Conservation (phyloP, 2,113 vertebrate genomes). For the Amphiprion percula region DNA sequence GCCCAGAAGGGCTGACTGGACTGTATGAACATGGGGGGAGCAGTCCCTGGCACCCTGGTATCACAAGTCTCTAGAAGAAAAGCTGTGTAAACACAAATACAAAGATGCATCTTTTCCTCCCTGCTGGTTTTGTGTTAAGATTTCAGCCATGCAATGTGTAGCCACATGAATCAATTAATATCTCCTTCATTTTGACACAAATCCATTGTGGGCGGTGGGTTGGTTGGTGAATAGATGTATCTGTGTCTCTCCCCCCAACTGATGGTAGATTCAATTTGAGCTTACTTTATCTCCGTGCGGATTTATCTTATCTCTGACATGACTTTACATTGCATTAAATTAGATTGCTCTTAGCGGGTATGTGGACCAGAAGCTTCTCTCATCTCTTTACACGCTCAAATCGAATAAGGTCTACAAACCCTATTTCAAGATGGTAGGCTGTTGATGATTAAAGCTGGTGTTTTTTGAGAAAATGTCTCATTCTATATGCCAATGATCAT, state of each 20-base stretch:
- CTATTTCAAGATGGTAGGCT: constrained; percentile 5
- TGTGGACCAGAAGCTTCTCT: constrained; percentile 36
- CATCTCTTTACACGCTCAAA: constrained; percentile 51
- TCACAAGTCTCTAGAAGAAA: background rate
- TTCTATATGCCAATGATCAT: constrained; percentile 42
- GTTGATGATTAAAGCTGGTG: constrained; percentile 21
- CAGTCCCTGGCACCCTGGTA: background rate
- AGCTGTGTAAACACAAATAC: constrained; percentile 42
- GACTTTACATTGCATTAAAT: constrained; percentile 68
- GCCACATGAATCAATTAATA: constrained; percentile 63
- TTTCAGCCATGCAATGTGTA: constrained; percentile 18
- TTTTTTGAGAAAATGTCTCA: constrained; percentile 36
- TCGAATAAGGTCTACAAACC: constrained; percentile 46
- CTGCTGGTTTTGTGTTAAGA: constrained; percentile 28
- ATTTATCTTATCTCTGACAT: constrained; percentile 69
- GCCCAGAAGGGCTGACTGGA: constrained; percentile 24
- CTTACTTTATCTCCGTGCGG: constrained; percentile 56
- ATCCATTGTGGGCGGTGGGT: constrained; percentile 23
- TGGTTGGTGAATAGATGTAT: constrained; percentile 37
- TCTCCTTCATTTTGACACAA: constrained; percentile 46
- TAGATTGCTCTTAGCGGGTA: constrained; percentile 51
- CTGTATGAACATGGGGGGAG: background rate
- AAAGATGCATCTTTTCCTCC: constrained; percentile 1
- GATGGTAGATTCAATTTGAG: constrained; percentile 70
- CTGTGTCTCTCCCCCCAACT: constrained; percentile 14